Evolutionary conservation across 2,113 vertebrate species (phyloP).

Genomic region (Cyphomyrus discorhynchus): DNA sequence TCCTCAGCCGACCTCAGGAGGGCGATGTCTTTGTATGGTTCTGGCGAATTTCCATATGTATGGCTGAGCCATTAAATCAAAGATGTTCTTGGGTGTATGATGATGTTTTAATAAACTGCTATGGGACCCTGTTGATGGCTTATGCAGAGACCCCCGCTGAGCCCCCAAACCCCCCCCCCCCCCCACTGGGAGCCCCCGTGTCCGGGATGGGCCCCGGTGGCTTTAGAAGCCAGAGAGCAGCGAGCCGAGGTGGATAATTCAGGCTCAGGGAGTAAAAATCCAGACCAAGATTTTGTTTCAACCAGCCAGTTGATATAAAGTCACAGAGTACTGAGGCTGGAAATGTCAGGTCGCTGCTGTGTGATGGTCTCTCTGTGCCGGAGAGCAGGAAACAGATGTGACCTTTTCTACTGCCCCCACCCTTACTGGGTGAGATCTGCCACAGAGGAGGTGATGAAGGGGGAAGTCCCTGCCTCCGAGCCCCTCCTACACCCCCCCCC

Average conservation of each 20-base stretch:
- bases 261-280: neutral
- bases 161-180: conserved; percentile 29
- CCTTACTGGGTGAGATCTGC: conserved; percentile 8
- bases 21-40: neutral
- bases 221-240: neutral
- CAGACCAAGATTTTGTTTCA: neutral
- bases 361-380: conserved; percentile 15
- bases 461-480: neutral
- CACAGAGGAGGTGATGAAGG: neutral
- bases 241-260: neutral
- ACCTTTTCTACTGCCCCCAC: conserved; percentile 2
- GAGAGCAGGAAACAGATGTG: conserved; percentile 31
- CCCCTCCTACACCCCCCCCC: neutral
- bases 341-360: neutral
- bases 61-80: conserved; percentile 23
- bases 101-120: conserved; percentile 39
- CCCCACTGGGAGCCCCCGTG: conserved; percentile 11
- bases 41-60: neutral
- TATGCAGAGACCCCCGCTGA: conserved; percentile 46
- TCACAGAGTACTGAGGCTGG: neutral
- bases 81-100: conserved; percentile 28
- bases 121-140: conserved; percentile 35
- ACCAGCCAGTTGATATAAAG: neutral
- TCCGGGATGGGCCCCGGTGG: conserved; percentile 31
- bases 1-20: neutral